A percentile compares a stretch with the other conserved stretches of the same genome.
phyloP scores from a whole-genome alignment of 2,888 invertebrate genomes.

The Catotricha subobsoleta region DNA sequence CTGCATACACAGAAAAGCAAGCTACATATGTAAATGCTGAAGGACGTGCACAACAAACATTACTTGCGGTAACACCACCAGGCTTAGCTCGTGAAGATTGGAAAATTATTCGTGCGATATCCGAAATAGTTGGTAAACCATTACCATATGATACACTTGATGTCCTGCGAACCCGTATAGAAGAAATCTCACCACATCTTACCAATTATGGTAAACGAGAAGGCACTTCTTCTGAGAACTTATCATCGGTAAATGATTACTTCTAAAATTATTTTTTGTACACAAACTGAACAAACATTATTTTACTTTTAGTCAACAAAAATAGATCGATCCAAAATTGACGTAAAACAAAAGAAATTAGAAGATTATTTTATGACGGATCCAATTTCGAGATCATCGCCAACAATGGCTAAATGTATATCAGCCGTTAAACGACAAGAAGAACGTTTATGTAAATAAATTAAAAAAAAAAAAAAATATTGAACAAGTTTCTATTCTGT shows the following conservation, averaged over 20 bases:
- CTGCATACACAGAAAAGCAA: slow-evolving; percentile 97
- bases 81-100: slow-evolving; percentile 91
- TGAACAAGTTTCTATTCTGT: no score
- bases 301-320: slow-evolving; percentile 24
- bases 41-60: slow-evolving; percentile 85
- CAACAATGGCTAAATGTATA: slow-evolving; percentile 97
- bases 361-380: slow-evolving; percentile 93
- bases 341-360: slow-evolving; percentile 55
- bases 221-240: not conserved
- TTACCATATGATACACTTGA: slow-evolving; percentile 77
- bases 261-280: slow-evolving; percentile 1
- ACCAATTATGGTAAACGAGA: slow-evolving; percentile 53
- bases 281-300: not conserved
- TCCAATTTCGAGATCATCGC: slow-evolving; percentile 85
- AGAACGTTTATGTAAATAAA: not conserved
- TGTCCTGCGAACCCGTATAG: slow-evolving; percentile 64
- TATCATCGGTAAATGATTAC: not conserved
- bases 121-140: slow-evolving; percentile 59
- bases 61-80: slow-evolving; percentile 74
- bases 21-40: slow-evolving; percentile 97
- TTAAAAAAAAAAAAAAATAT: not conserved
- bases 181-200: slow-evolving; percentile 77
- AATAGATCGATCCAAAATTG: slow-evolving; percentile 38
- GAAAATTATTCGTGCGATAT: slow-evolving; percentile 94
- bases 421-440: slow-evolving; percentile 59